Conservation (phyloP, 2,113 vertebrate species). For the Pao palembangensis region DNA sequence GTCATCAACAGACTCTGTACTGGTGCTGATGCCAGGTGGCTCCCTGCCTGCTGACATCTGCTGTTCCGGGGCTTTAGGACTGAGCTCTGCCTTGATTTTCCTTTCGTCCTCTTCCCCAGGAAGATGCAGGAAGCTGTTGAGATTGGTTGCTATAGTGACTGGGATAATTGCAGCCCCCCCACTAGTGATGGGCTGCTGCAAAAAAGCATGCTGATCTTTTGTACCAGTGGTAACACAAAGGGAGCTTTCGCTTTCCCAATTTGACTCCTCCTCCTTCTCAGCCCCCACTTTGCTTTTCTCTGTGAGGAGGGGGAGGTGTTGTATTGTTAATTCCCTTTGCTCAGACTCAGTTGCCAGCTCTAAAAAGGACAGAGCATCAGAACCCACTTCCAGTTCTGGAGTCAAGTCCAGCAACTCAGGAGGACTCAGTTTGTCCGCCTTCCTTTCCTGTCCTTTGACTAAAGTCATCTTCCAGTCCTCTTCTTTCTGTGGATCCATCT, state of each 20-base stretch:
- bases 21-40: conserved; percentile 35
- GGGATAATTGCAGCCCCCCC: conserved; percentile 40
- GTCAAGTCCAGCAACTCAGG: conserved; percentile 44
- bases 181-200: conserved; percentile 38
- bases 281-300: conserved; percentile 15
- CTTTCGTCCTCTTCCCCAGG: conserved; percentile 25
- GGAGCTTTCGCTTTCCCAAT: conserved; percentile 36
- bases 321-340: background rate
- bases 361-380: conserved; percentile 64
- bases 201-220: conserved; percentile 70
- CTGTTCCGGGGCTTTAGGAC: background rate
- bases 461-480: conserved; percentile 5
- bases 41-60: conserved; percentile 37
- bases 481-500: background rate
- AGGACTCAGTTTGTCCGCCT: conserved; percentile 17
- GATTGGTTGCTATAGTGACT: conserved; percentile 56
- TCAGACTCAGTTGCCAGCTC: conserved; percentile 18
- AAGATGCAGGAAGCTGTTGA: conserved; percentile 53
- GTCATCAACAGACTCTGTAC: conserved; percentile 60
- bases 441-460: conserved; percentile 33
- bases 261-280: conserved; percentile 17
- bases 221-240: conserved; percentile 70
- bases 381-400: conserved; percentile 63
- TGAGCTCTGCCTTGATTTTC: conserved; percentile 12
- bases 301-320: background rate